phyloP scores from a whole-genome alignment of 2,888 invertebrate species.

The Aricia artaxerxes region DNA sequence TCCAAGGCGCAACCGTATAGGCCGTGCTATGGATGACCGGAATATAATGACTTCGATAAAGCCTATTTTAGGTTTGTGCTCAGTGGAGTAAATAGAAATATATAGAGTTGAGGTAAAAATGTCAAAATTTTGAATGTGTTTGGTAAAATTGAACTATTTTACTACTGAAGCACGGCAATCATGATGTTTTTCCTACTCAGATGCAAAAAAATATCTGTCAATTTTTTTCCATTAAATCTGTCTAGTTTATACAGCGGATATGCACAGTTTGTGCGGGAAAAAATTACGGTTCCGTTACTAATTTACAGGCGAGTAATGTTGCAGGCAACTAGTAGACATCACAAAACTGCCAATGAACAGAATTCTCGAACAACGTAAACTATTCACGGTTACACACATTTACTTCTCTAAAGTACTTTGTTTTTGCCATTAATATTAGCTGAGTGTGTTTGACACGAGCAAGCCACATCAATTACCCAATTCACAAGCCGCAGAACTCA shows the following conservation, averaged over 20 bases:
- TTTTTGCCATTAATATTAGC: conserved; percentile 32
- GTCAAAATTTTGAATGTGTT: too few relatives aligned
- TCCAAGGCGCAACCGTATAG: background rate
- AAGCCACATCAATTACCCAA: conserved; percentile 31
- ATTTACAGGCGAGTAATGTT: too few relatives aligned
- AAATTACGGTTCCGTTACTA: too few relatives aligned
- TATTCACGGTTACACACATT: conserved; percentile 8
- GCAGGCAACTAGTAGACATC: too few relatives aligned
- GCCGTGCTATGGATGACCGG: background rate
- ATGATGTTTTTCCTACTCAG: too few relatives aligned
- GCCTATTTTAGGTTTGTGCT: background rate
- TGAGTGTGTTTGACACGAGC: conserved; percentile 32
- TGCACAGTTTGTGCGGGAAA: too few relatives aligned
- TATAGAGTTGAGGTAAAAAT: too few relatives aligned
- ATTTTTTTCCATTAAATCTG: too few relatives aligned
- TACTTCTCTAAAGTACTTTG: conserved; percentile 22
- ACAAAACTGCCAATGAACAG: background rate
- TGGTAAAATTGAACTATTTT: too few relatives aligned
- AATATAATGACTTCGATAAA: conserved; percentile 1
- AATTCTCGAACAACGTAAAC: background rate
- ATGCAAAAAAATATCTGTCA: too few relatives aligned
- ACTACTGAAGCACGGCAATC: too few relatives aligned
- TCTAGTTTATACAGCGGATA: too few relatives aligned
- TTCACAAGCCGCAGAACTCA: background rate
- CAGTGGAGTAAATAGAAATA: background rate